Base-by-base conservation (phyloP, 2,797 vertebrate species). In the Euthynnus affinis region DNA sequence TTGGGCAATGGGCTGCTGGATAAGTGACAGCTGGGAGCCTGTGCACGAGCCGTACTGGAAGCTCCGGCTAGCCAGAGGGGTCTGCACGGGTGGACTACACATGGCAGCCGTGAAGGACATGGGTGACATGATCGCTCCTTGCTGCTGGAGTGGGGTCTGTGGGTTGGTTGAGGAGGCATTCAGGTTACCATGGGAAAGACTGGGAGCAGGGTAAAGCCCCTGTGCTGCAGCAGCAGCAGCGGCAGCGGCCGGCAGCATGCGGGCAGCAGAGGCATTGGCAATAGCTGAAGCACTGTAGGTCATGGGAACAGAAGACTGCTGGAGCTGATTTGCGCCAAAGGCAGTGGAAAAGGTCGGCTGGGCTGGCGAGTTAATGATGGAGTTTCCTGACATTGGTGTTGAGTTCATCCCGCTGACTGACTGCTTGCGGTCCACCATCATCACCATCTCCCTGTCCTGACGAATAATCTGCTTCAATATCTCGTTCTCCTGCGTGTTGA, bases 401-500 rank as follows among this genome's bases (percentile, higher is more conserved):
- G 95, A 95, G 93, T 96, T 95, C 93, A 96, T 93, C 89, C 96
- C 96, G 67, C 91, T 94, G 91, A 95, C 93, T 15, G 95, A 96
- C 87, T 95, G 95, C 91, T 95, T 96, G 93, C 95, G 94, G 84
- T 96, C 96, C 93, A 96, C 95, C 94, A 95, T 96, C 95, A 95
- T 95, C 91, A 99, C 98, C 98, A 98, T 99, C 95, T 99, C 98
- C 90, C 98, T 90, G 96, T 99, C 98, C 48, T 99, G 98, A 72
- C 97, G 98, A 86, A 99, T 98, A 3, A 99, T 99, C 96, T 99
- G 98, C 95, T 99, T 99, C 96, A 99, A 92, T 87, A 99, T 97
- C 96, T 99, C 98, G 42, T 98, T 99, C 95, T 99, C 98, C 94
- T 99, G 98, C 9, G 98, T 98, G 95, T 99, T 99, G 96, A 99